phyloP scores from a whole-genome alignment of 2,113 vertebrate species.

The Melanocharis versteri region DNA sequence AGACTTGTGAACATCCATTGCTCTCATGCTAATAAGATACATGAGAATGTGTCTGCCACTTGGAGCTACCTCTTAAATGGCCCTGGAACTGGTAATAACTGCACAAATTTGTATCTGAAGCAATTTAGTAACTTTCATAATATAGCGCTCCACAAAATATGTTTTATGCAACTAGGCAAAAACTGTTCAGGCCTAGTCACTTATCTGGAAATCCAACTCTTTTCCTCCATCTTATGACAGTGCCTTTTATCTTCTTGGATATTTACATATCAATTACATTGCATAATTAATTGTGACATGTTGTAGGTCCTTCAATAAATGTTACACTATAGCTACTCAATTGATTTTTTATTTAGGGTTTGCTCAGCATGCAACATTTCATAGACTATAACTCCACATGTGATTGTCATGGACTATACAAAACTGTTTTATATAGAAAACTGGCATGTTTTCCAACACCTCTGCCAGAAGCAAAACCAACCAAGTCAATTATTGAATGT shows the following conservation, averaged over 20 bases:
- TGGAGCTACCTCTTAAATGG: background rate
- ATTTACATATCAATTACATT: background rate
- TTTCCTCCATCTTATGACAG: background rate
- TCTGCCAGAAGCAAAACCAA: background rate
- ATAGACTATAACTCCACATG: background rate
- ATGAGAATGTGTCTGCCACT: background rate
- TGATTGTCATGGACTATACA: background rate
- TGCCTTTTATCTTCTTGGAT: background rate
- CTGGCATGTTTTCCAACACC: background rate
- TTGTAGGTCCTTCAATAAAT: background rate
- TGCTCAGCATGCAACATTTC: background rate
- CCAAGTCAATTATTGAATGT: background rate
- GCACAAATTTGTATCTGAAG: background rate
- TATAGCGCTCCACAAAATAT: background rate
- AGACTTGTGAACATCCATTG: background rate
- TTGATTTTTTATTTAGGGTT: background rate
- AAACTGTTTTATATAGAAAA: background rate
- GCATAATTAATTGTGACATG: background rate
- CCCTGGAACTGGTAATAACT: background rate
- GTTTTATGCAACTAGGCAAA: background rate
- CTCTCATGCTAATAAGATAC: background rate
- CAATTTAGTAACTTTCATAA: background rate
- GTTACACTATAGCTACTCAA: background rate
- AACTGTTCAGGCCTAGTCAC: background rate
- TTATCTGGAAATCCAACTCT: background rate